Base-by-base conservation (phyloP, 2,888 invertebrate genomes). In the Microplitis manilae region DNA sequence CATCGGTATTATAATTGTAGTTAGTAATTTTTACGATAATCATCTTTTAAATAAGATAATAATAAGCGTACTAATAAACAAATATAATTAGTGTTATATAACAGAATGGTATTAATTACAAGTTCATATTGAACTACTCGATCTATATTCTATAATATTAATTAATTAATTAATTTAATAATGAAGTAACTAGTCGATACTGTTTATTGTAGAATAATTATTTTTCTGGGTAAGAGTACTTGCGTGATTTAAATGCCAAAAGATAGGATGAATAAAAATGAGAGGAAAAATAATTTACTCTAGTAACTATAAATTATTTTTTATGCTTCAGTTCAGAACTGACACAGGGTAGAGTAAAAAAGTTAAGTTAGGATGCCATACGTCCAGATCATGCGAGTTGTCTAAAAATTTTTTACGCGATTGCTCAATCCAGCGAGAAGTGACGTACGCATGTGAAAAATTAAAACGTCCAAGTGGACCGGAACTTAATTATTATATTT, bases 111-210 rank as follows among this genome's bases (percentile, higher is more conserved):
- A 65, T 50, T 65, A 65, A 9, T 69, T 38, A 40, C 9, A 40
- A 78, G 78, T 78, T 75, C 72, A 75, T 69, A 75, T 79, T 75
- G 77, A 79, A 79, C 68, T 77, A 79, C 68, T 77, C 15, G 13
- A 50, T 73, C 41, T 69, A 64, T n/a, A 62, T 40, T 72, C 60
- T 38, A 67, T 75, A 50, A 64, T 68, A 77, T 17, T 68, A 72
- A 62, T 67, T 15, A 30, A 72, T 67, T 30, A 67, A 30, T 68
- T 39, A 59, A 50, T 50, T 59, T n/a, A 50, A 50, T 68, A 41
- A 38, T 15, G n/a, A 17, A 40, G n/a, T 40, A 17, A 17, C 9
- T 17, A 41, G 50, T 73, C 13, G 7, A 68, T 30, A 30, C 30
- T 30, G 2, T 30, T 30, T 30, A 30, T 30, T 30, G 2, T 39